Evolutionary conservation across 92 coral and sea anemone species (phyloP), one percentile per base, ranked within the genome.

Genomic region (Galaxea fascicularis): DNA sequence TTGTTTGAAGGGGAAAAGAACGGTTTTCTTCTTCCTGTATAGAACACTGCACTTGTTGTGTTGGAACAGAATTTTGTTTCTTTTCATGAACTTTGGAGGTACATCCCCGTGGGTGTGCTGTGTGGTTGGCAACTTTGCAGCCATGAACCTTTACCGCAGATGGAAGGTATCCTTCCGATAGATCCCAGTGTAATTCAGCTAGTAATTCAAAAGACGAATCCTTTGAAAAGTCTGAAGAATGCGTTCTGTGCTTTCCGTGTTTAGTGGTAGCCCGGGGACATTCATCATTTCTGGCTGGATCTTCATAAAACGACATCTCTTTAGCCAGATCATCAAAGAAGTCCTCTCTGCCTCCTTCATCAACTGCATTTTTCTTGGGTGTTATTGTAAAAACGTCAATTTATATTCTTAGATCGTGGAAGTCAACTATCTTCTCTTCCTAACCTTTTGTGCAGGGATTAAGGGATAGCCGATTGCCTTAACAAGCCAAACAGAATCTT

Each of bases 291-390:
- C 31, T 66, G 41, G 8, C 14, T 6, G 13, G 47, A 28, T 65
- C 67, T 21, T 69, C 65, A 68, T 82, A 82, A 82, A 82, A 54
- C 0, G 78, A 56, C 45, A 39, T 71, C 41, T 82, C 78, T 16
- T 59, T 76, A 31, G 86, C 78, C 28, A 82, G 39, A 82, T 82
- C 86, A 71, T 82, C 78, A 71, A 82, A 82, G 27, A 57, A 70
- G 59, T 56, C 27, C 22, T 58, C 84, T 29, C 64, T 30, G 25
- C 15, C 16, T 52, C 8, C 67, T 41, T 70, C 65, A 4, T 22
- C 12, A 20, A 8, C 18, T 0, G 46, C 52, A 6, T 51, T 51
- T 27, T 65, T 47, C 24, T 30, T 20, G 13, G 51, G 6, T 79
- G 29, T 13, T n/a, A 17, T 27, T n/a, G 15, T 20, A 4, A 21